phyloP scores from a whole-genome alignment of 2,888 invertebrate genomes.

The Halictus ligatus region DNA sequence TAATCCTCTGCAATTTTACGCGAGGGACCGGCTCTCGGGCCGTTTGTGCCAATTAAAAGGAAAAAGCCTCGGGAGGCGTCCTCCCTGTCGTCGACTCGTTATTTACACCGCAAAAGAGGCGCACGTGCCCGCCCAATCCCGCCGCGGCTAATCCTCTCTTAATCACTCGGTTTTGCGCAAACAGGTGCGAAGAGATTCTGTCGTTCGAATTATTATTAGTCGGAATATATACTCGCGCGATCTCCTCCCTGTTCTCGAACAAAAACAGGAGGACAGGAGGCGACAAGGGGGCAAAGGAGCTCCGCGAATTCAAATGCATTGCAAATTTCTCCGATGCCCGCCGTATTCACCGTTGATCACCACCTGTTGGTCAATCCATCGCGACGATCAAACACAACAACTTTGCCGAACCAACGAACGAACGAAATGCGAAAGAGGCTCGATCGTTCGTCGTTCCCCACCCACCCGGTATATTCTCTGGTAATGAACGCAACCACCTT shows the following conservation, averaged over 20 bases:
- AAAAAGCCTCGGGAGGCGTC: conserved; percentile 65
- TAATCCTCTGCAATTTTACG: conserved; percentile 78
- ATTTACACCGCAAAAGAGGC: conserved; percentile 66
- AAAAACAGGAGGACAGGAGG: not conserved
- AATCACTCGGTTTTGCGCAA: conserved; percentile 58
- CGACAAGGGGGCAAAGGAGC: not conserved
- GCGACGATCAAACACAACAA: not conserved
- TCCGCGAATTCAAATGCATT: conserved; percentile 1
- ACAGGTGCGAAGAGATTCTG: conserved; percentile 66
- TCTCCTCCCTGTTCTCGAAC: not conserved
- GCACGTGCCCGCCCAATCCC: conserved; percentile 72
- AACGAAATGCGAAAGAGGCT: conserved; percentile 2
- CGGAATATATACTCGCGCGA: not conserved
- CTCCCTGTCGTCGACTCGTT: conserved; percentile 60
- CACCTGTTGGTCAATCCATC: conserved; percentile 11
- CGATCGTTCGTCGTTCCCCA: not conserved
- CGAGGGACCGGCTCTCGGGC: conserved; percentile 66
- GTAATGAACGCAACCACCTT: conserved; percentile 83
- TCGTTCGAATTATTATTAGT: not conserved
- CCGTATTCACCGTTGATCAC: not conserved
- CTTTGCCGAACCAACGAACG: not conserved
- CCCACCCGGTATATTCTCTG: conserved; percentile 53
- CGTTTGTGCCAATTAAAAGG: conserved; percentile 77
- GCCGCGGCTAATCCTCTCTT: conserved; percentile 53
- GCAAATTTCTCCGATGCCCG: conserved; percentile 2